These are phyloP conservation scores for Harpalus rubripes DNA, from an alignment of 2,888 invertebrate species.

Conservation along the genomic window DNA sequence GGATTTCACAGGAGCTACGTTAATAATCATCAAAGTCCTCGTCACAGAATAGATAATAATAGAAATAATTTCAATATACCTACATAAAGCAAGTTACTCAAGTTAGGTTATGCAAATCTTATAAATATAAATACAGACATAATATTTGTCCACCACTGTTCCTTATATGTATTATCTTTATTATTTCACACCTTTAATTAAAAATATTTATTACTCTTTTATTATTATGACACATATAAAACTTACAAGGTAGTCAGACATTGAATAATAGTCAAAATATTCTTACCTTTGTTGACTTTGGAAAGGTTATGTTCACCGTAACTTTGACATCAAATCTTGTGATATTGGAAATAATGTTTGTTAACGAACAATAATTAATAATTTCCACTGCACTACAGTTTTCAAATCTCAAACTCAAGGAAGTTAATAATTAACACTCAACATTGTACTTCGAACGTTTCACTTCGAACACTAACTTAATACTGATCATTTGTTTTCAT, in stretches of 20 bases:
- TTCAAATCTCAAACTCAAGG: neutral
- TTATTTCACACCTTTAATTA: neutral
- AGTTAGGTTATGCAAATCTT: too few species aligned
- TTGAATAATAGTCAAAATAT: neutral
- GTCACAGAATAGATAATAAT: too few species aligned
- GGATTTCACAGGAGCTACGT: too few species aligned
- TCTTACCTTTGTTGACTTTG: neutral
- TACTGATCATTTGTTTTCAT: slow-evolving; percentile 14
- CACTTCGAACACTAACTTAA: slow-evolving; percentile 1
- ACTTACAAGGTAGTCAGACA: too few species aligned
- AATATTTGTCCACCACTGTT: too few species aligned
- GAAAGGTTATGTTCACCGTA: neutral
- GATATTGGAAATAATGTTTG: neutral
- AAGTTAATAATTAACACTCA: neutral
- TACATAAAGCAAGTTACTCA: too few species aligned
- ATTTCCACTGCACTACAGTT: neutral
- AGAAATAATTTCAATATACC: too few species aligned
- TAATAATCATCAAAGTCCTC: too few species aligned
- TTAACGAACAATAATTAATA: neutral
- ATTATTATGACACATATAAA: neutral
- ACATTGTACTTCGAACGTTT: neutral
- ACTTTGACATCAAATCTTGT: neutral
- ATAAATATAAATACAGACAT: too few species aligned
- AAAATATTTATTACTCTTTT: neutral
- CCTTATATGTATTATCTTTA: neutral